A percentile compares a stretch with the other conserved stretches of the same genome.
These are phyloP conservation scores for Acromyrmex charruanus DNA, from an alignment of 1,140 invertebrate genomes.

Conservation along the genomic window DNA sequence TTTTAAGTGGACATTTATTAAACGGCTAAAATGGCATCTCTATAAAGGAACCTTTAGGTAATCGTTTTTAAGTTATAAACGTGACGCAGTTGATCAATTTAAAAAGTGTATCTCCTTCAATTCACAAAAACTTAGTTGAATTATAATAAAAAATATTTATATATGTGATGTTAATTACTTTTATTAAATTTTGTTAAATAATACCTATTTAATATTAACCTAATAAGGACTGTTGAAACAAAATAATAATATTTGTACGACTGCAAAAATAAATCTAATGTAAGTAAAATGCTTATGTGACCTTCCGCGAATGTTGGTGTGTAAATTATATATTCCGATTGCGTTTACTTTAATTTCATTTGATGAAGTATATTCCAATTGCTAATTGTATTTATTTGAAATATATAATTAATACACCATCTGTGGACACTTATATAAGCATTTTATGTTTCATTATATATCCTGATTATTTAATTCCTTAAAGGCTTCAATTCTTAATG, in stretches of 20 bases:
- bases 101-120: neutral
- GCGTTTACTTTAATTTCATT: too few species aligned
- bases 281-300: too few species aligned
- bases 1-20: conserved; percentile 35
- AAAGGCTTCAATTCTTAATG: neutral
- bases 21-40: conserved; percentile 17
- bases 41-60: neutral
- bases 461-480: neutral
- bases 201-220: conserved; percentile 7
- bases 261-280: too few species aligned
- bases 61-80: conserved; percentile 12
- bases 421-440: too few species aligned
- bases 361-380: too few species aligned
- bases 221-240: neutral
- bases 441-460: neutral
- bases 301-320: too few species aligned
- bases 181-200: conserved; percentile 13
- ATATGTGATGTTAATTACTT: neutral
- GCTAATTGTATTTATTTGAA: too few species aligned
- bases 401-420: too few species aligned
- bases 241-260: too few species aligned
- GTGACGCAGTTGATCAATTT: neutral
- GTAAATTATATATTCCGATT: too few species aligned
- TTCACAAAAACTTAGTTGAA: neutral
- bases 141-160: conserved; percentile 15